phyloP scores from a whole-genome alignment of 2,888 invertebrate species.

The Amphimallon solstitiale region DNA sequence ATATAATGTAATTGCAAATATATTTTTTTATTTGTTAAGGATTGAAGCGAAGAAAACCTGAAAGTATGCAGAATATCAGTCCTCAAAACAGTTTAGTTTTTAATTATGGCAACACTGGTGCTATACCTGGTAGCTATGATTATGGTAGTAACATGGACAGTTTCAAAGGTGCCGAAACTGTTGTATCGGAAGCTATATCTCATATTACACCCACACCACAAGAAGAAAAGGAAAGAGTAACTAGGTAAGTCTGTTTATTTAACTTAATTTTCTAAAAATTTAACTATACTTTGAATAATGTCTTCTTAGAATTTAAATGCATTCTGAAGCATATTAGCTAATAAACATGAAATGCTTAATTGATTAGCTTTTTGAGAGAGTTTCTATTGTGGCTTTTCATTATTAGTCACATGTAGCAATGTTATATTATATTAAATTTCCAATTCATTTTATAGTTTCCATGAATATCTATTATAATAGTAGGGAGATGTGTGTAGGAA shows the following conservation, averaged over 20 bases:
- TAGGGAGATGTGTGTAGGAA: too few species aligned
- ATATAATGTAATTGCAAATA: not conserved
- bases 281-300: not conserved
- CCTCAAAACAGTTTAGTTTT: constrained; percentile 18
- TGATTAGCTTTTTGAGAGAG: too few species aligned
- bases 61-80: constrained; percentile 15
- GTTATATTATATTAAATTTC: too few species aligned
- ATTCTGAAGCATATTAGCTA: too few species aligned
- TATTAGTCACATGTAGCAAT: too few species aligned
- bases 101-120: constrained; percentile 8
- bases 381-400: not conserved
- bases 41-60: constrained; percentile 13
- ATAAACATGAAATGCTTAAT: too few species aligned
- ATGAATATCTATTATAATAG: too few species aligned
- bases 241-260: constrained; percentile 59
- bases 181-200: constrained; percentile 36
- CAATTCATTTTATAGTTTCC: too few species aligned
- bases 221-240: constrained; percentile 64
- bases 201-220: constrained; percentile 52
- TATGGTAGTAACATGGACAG: constrained; percentile 20
- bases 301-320: too few species aligned
- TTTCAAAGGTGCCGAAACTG: constrained; percentile 32
- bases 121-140: not conserved
- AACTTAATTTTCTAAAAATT: not conserved
- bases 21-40: not conserved